Evolutionary conservation across 2,888 invertebrate species (phyloP).

Genomic region (Limenitis camilla): DNA sequence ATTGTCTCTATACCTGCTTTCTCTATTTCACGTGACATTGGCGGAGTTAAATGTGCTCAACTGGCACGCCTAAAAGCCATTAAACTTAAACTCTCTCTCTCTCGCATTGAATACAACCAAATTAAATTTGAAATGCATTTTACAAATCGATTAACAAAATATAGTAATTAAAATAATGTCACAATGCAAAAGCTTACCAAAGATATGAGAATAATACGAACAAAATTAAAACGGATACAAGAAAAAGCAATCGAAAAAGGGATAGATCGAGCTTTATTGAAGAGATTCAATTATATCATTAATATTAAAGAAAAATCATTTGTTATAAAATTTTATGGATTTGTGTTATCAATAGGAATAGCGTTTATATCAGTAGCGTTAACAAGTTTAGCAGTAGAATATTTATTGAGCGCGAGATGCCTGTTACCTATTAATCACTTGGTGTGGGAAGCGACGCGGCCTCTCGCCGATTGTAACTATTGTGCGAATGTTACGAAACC

Average conservation of each 20-base stretch:
- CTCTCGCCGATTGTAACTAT: slow-evolving; percentile 86
- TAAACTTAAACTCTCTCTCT: too few species aligned
- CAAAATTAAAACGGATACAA: slow-evolving; percentile 40
- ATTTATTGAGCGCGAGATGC: slow-evolving; percentile 79
- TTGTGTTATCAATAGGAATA: slow-evolving; percentile 34
- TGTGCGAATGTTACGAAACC: slow-evolving; percentile 81
- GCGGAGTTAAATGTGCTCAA: too few species aligned
- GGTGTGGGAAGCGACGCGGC: slow-evolving; percentile 90
- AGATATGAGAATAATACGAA: slow-evolving; percentile 28
- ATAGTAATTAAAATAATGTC: too few species aligned
- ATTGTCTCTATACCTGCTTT: too few species aligned
- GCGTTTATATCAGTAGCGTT: slow-evolving; percentile 37
- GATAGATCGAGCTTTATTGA: slow-evolving; percentile 34
- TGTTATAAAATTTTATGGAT: slow-evolving; percentile 34
- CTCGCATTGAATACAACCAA: too few species aligned
- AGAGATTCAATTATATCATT: slow-evolving; percentile 44
- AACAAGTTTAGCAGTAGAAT: slow-evolving; percentile 34
- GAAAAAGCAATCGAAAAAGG: slow-evolving; percentile 45
- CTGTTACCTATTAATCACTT: slow-evolving; percentile 88
- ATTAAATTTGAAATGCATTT: too few species aligned
- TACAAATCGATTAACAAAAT: too few species aligned
- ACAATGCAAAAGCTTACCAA: too few species aligned
- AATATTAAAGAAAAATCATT: slow-evolving; percentile 33
- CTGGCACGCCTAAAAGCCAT: too few species aligned
- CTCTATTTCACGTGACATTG: too few species aligned